Percentiles rank a stretch among this genome's conserved stretches.
Conservation (phyloP, 2,113 vertebrate species). For the Genyomyrus donnyi region DNA sequence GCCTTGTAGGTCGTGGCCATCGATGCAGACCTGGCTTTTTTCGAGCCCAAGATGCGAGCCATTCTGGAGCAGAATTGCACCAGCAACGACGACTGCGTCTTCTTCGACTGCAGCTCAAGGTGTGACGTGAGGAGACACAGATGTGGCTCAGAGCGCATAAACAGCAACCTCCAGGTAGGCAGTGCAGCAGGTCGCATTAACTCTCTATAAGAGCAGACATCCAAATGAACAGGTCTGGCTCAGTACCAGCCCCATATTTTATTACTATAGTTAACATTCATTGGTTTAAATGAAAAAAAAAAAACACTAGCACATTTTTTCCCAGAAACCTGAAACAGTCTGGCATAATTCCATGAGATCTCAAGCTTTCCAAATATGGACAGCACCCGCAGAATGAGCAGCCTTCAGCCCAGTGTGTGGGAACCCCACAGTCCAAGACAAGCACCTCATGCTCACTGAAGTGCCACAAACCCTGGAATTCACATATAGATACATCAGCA, state of each 20-base stretch:
- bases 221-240: not conserved
- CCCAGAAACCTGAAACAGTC: not conserved
- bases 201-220: not conserved
- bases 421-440: not conserved
- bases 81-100: conserved; percentile 83
- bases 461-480: not conserved
- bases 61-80: conserved; percentile 94
- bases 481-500: not conserved
- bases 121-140: conserved; percentile 65
- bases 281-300: not conserved
- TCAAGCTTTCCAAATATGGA: not conserved
- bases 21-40: conserved; percentile 98
- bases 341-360: not conserved
- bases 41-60: conserved; percentile 93
- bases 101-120: conserved; percentile 90
- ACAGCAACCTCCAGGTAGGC: conserved; percentile 86
- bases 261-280: not conserved
- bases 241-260: not conserved
- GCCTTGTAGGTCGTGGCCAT: conserved; percentile 84
- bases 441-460: not conserved
- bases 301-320: not conserved
- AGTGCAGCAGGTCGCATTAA: not conserved
- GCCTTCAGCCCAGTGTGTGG: not conserved
- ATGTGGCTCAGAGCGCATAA: conserved; percentile 72
- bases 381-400: not conserved